phyloP scores from a whole-genome alignment of 2,113 vertebrate species.

The Phrynocephalus versicolor region DNA sequence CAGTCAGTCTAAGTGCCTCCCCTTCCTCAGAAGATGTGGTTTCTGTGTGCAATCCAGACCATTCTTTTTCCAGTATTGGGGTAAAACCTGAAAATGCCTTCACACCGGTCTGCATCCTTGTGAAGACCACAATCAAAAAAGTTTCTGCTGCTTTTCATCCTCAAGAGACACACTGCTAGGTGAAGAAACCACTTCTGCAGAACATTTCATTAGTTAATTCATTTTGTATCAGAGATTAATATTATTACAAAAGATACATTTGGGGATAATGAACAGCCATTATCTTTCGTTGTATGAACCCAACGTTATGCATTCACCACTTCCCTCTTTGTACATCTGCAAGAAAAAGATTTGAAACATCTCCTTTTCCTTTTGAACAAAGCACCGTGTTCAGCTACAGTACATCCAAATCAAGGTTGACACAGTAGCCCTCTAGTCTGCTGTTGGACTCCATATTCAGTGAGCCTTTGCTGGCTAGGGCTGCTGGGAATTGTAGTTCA shows the following conservation, averaged over 20 bases:
- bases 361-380: background rate
- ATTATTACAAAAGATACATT: background rate
- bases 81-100: background rate
- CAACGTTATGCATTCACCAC: background rate
- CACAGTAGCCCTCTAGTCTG: no score
- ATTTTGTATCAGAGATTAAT: background rate
- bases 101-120: background rate
- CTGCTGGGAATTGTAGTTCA: no score
- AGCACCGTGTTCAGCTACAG: background rate
- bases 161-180: background rate
- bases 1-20: no score
- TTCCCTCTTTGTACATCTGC: background rate
- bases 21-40: background rate
- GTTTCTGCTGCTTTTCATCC: background rate
- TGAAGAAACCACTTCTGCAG: background rate
- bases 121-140: slow-evolving; percentile 1
- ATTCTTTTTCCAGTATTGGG: background rate
- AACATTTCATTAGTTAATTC: background rate
- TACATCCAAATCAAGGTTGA: no score
- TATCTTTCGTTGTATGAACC: background rate
- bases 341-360: background rate
- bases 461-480: no score
- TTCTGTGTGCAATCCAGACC: background rate
- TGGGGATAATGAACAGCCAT: background rate
- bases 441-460: no score